These are phyloP conservation scores for Pseudochirops corinnae DNA, from an alignment of 2,797 vertebrate genomes.

Conservation along the genomic window DNA sequence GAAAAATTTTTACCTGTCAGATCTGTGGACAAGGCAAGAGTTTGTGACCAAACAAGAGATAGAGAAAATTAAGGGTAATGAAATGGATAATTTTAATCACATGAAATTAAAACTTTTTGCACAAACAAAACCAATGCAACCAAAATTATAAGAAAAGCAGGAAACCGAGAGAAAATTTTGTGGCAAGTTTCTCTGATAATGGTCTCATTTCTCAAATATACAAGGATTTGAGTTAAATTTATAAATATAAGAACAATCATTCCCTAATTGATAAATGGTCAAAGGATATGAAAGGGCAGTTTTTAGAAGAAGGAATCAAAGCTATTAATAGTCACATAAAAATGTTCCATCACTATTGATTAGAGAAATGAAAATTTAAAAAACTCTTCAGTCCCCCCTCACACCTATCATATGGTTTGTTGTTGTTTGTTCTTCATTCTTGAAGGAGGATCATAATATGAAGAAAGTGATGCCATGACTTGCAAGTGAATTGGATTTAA, in stretches of 20 bases:
- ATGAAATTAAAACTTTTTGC: background rate
- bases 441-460: too few species aligned
- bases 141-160: background rate
- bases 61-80: background rate
- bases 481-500: too few species aligned
- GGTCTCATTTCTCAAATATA: background rate
- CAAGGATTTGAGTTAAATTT: background rate
- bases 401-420: background rate
- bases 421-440: too few species aligned
- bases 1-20: background rate
- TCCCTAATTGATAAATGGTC: background rate
- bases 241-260: background rate
- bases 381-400: background rate
- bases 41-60: background rate
- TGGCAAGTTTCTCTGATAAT: background rate
- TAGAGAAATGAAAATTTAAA: background rate
- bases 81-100: background rate
- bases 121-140: background rate
- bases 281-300: background rate
- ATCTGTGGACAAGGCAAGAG: background rate
- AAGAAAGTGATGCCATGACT: too few species aligned
- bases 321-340: background rate
- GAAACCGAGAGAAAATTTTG: background rate
- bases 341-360: background rate
- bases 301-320: background rate